Base-by-base conservation (phyloP, 2,888 invertebrate species). In the Linyphia triangularis region DNA sequence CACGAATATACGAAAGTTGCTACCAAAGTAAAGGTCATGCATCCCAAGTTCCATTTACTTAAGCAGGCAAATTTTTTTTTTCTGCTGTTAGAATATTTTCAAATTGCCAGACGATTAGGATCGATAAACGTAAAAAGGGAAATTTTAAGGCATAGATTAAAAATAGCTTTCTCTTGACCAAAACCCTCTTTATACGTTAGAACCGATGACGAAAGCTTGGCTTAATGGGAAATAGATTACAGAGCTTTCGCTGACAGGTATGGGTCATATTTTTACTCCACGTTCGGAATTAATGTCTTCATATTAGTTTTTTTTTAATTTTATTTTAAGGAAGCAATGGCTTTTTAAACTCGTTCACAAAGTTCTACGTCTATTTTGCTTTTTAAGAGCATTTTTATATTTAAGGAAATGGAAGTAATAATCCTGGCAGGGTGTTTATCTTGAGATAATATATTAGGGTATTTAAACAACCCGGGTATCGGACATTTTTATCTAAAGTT, bases 151-250 rank as follows among this genome's bases (percentile, higher is more conserved):
- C 3, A 16, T 51, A 51, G 51, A 13, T 51, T 51, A 51, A 51
- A 51, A 51, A 51, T 51, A 51, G 51, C 51, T 16, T n/a, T 40
- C 16, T 40, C n/a, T 51, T n/a, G 9, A 5, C 16, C 16, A 61
- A 22, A 22, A n/a, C n/a, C 16, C 51, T 16, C 51, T 16, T 9
- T 30, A 67, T 30, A 33, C 30, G 19, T 30, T 24, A 6, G 37
- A 69, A 9, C 10, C 37, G 72, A 9, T 26, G 57, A 19, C 51
- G 51, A n/a, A 51, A 33, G 51, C n/a, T 13, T 2, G 24, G 10
- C n/a, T 73, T 73, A 59, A 73, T 73, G 73, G 73, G 19, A 73
- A 43, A 59, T 59, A 59, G 73, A 73, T 73, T 73, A 57, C 19
- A 59, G 59, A n/a, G 16, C 40, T 6, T 9, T 33, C n/a, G 22